phyloP scores from a whole-genome alignment of 2,888 invertebrate species.

The Clivina fossor region DNA sequence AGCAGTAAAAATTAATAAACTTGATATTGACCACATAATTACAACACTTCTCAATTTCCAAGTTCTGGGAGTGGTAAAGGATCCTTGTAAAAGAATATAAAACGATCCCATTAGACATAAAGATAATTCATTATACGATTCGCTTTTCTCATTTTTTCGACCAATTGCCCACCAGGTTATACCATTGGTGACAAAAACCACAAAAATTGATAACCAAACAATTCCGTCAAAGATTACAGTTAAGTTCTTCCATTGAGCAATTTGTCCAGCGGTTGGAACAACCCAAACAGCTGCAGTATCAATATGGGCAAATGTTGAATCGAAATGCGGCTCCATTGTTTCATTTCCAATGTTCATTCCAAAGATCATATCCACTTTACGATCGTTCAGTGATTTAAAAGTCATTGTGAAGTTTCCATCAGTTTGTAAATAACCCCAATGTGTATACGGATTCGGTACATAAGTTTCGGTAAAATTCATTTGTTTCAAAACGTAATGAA shows the following conservation, averaged over 20 bases:
- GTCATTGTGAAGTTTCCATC: slow-evolving; percentile 24
- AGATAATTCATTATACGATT: too few species aligned
- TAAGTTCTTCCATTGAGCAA: slow-evolving; percentile 28
- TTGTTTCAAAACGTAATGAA: slow-evolving; percentile 4
- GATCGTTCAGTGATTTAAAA: slow-evolving; percentile 13
- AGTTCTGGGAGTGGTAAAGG: slow-evolving; percentile 10
- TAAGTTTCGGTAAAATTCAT: slow-evolving; percentile 12
- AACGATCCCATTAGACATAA: too few species aligned
- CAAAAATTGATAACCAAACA: slow-evolving; percentile 12
- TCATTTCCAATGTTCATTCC: slow-evolving; percentile 31
- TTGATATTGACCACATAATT: slow-evolving; percentile 24
- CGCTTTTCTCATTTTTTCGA: not conserved
- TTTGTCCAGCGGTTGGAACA: slow-evolving; percentile 25
- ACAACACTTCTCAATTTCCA: slow-evolving; percentile 26
- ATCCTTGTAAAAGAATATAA: too few species aligned
- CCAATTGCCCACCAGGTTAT: not conserved
- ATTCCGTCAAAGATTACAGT: slow-evolving; percentile 14
- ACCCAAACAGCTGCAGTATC: slow-evolving; percentile 20
- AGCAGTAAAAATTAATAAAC: slow-evolving; percentile 28
- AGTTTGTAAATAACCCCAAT: slow-evolving; percentile 20
- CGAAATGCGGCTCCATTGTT: slow-evolving; percentile 19
- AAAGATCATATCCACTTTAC: slow-evolving; percentile 19
- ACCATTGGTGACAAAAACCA: slow-evolving; percentile 1
- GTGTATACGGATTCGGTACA: slow-evolving; percentile 10
- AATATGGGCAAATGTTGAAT: slow-evolving; percentile 17